Evolutionary conservation across 2,797 vertebrate species (phyloP).

Genomic region (Clamator glandarius): DNA sequence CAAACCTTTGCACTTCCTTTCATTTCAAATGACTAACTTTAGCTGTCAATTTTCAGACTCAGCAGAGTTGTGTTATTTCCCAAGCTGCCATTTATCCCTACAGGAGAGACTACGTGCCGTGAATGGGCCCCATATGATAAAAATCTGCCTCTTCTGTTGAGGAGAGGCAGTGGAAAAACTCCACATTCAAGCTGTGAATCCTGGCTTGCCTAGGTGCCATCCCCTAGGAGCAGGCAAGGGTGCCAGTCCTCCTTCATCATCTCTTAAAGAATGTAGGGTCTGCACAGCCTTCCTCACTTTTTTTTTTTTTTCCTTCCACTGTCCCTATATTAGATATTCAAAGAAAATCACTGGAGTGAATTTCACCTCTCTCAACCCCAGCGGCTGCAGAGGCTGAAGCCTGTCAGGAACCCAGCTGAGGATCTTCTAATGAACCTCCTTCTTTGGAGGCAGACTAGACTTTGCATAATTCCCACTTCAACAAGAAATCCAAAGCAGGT

Average conservation of each 20-base stretch:
- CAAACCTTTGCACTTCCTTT: background rate
- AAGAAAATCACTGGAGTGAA: background rate
- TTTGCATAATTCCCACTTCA: background rate
- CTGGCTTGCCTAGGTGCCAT: background rate
- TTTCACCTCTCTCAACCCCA: background rate
- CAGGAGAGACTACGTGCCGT: background rate
- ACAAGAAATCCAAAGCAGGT: background rate
- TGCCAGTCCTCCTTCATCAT: background rate
- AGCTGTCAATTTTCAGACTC: slow-evolving; percentile 5
- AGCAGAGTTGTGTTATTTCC: background rate
- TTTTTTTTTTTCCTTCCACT: background rate
- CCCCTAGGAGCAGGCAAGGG: background rate
- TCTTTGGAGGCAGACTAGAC: background rate
- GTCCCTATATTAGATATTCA: background rate
- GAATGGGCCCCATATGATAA: background rate
- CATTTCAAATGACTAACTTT: background rate
- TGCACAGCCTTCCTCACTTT: background rate
- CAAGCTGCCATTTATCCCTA: background rate
- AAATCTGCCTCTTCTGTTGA: background rate
- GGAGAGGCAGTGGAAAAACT: background rate
- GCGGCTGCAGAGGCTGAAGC: background rate
- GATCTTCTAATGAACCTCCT: background rate
- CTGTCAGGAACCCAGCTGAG: background rate
- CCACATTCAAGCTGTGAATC: background rate
- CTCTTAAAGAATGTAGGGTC: background rate